A percentile compares a stretch with the other conserved stretches of the same genome.
Evolutionary conservation across 2,797 vertebrate genomes (phyloP).

Genomic region (Eremophila alpestris): DNA sequence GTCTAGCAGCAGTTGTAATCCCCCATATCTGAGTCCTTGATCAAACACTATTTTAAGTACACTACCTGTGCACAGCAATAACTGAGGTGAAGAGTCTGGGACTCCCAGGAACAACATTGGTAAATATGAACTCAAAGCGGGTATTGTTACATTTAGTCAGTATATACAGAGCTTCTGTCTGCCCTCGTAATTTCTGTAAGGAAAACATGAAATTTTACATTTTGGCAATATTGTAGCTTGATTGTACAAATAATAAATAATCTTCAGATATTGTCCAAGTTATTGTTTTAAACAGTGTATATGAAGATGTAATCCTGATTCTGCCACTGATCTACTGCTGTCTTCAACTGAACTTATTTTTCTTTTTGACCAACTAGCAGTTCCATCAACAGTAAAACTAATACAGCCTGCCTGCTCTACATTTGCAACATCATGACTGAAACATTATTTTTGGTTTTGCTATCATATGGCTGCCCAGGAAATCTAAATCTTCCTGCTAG

Average conservation of each 20-base stretch:
- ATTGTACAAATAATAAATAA: neutral
- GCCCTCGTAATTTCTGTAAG: conserved; percentile 93
- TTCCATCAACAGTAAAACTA: neutral
- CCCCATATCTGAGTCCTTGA: neutral
- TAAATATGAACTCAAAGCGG: conserved; percentile 99
- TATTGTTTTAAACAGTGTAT: neutral
- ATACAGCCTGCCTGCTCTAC: neutral
- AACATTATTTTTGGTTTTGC: neutral
- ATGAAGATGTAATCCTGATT: neutral
- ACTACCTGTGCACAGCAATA: conserved; percentile 97
- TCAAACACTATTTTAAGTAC: neutral
- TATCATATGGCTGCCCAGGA: neutral
- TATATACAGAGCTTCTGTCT: conserved; percentile 99
- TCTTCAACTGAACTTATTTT: neutral
- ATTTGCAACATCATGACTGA: neutral
- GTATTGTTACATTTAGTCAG: conserved; percentile 97
- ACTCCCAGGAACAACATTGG: conserved; percentile 95
- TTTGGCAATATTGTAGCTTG: neutral
- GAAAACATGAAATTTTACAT: conserved; percentile 42
- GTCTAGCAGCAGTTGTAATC: neutral
- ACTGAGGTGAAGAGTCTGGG: conserved; percentile 96
- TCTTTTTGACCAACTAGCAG: neutral
- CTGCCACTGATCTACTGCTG: neutral
- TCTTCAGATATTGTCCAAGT: neutral
- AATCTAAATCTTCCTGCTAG: neutral